A percentile compares a stretch with the other conserved stretches of the same genome.
phyloP scores from a whole-genome alignment of 2,797 vertebrate genomes.

The Sebastes oblongus region DNA sequence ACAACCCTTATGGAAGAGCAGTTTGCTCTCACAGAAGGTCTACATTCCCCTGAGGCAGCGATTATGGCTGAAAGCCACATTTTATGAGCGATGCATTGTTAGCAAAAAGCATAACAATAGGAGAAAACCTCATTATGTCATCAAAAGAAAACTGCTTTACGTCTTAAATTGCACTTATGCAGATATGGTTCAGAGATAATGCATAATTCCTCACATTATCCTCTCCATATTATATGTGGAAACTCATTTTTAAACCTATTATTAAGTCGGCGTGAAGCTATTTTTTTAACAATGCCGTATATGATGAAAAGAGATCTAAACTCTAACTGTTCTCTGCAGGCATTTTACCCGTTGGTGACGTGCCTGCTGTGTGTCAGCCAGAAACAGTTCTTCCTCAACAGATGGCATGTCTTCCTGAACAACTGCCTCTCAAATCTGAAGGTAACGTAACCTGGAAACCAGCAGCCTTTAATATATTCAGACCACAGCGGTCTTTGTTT shows the following conservation, averaged over 20 bases:
- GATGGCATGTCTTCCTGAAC: constrained; percentile 98
- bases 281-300: not conserved
- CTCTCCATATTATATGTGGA: not conserved
- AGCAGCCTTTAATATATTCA: not conserved
- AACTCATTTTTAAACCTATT: not conserved
- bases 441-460: constrained; percentile 73
- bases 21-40: not conserved
- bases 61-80: constrained; percentile 13
- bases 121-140: not conserved
- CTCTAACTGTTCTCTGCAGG: constrained; percentile 77
- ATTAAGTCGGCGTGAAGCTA: not conserved
- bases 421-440: constrained; percentile 99
- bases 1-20: constrained; percentile 6
- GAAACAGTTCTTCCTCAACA: constrained; percentile 96
- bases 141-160: constrained; percentile 4
- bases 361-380: constrained; percentile 98
- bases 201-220: not conserved
- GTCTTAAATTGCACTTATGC: not conserved
- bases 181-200: not conserved
- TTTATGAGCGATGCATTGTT: constrained; percentile 13
- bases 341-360: constrained; percentile 95
- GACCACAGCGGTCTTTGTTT: not conserved
- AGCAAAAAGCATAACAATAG: constrained; percentile 10
- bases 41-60: constrained; percentile 12
- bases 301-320: not conserved